Conservation (phyloP, 2,888 invertebrate species). For the Xestobium rufovillosum region DNA sequence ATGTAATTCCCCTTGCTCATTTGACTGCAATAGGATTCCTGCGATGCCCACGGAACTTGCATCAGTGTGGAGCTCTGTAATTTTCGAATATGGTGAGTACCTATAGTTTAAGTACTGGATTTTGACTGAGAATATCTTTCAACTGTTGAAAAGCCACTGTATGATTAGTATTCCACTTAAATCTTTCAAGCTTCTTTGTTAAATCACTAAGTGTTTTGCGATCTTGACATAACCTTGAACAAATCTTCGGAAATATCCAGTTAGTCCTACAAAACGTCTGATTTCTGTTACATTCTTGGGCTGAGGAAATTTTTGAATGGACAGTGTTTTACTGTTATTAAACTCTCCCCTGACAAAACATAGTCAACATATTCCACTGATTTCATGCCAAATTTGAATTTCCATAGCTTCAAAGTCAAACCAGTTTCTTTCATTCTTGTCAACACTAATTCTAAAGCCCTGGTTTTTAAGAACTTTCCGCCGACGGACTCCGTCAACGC, state of each 20-base stretch:
- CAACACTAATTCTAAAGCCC: no score
- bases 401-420: constrained; percentile 31
- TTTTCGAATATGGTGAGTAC: constrained; percentile 17
- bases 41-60: constrained; percentile 6
- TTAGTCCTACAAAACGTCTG: constrained; percentile 23
- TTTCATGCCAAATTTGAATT: constrained; percentile 28
- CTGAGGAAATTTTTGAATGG: constrained; percentile 17
- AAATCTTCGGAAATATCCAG: constrained; percentile 24
- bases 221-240: constrained; percentile 22
- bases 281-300: constrained; percentile 20
- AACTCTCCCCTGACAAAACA: no score
- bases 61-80: constrained; percentile 11
- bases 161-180: constrained; percentile 14
- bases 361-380: no score
- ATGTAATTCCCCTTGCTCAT: constrained; percentile 5
- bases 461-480: no score
- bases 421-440: constrained; percentile 23
- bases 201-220: constrained; percentile 26
- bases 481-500: no score
- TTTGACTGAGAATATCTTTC: constrained; percentile 11
- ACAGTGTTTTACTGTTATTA: constrained; percentile 16
- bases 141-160: constrained; percentile 15
- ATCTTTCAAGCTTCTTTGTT: constrained; percentile 20
- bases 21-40: constrained; percentile 7
- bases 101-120: constrained; percentile 19